Evolutionary conservation across 2,888 invertebrate genomes (phyloP), one percentile per base, ranked within the genome.

Genomic region (Ichneumoninae sp.): DNA sequence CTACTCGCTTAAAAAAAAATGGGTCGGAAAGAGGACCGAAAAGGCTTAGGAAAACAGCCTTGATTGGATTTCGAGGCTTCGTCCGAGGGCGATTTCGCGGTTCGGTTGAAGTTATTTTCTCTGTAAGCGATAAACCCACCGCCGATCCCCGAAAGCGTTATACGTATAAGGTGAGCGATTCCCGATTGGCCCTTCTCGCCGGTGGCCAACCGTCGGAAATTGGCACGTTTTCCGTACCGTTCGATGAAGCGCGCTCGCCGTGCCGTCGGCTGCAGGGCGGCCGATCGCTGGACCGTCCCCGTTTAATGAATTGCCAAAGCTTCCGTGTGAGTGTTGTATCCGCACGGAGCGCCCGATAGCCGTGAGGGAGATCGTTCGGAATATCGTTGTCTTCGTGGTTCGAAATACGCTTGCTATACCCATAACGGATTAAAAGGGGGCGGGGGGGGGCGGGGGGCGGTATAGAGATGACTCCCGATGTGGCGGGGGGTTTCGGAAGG

Each of bases 381-480:
- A 52, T 76, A 66, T 52, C 52, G 76, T 54, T 13, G 36, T 36
- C n/a, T 76, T 22, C 52, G 65, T n/a, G 69, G 74, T 65, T 36
- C 65, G 54, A 54, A 76, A 66, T 76, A 52, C 52, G 66, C 65
- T 76, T 54, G 52, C 71, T 19, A 30, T 54, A 71, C 65, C 19
- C 80, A 65, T 80, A 80, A 73, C 80, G 47, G 71, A 80, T 80
- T 80, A 63, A 79, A 79, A 71, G 50, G 52, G 60, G 60, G 19
- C 26, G 13, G 40, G 60, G 40, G 7, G 73, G 44, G 26, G 26
- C 1, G 26, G 47, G 54, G 1, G 10, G 22, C 36, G 47, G 16
- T 22, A n/a, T 13, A 63, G 60, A 33, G n/a, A 54, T 54, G 19
- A 44, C 63, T 79, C 22, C 22, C 36, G 44, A 79, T 66, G 40